Base-by-base conservation (phyloP, 2,888 invertebrate genomes). In the Sesia bembeciformis region DNA sequence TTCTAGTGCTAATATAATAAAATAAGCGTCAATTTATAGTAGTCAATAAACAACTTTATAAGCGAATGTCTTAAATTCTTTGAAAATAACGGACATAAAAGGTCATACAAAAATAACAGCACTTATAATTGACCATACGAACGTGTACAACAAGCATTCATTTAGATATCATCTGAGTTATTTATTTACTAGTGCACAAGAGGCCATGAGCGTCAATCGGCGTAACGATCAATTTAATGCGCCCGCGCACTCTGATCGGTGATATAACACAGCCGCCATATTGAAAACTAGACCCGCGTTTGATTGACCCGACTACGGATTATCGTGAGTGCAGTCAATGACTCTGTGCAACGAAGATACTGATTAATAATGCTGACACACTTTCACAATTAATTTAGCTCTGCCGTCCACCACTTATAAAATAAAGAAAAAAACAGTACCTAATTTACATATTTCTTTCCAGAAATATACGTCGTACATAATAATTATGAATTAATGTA, bases 121-220 rank as follows among this genome's bases (percentile, higher is more conserved):
- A 46, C 23, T 46, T 46, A 8, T 46, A 8, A 46, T 46, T 46
- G 23, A 8, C 46, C 46, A 8, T 46, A 46, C 46, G 7, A 46
- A 46, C 8, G 8, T 46, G 8, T 23, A 46, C 46, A 46, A 46
- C 46, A 46, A n/a, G 46, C 23, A 46, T n/a, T 8, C 46, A 46
- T 46, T 46, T 46, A 46, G 46, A 46, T 46, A 46, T 8, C 46
- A 46, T 46, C 46, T 46, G 23, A 46, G 46, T 46, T 46, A 46
- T 46, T 46, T 46, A 46, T 46, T 46, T 46, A 46, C 46, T 46
- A 46, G 46, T 46, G 46, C 46, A 46, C 46, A 50, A 38, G 38
- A 50, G 78, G 64, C 76, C 75, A 61, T 74, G 78, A 78, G 74
- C 68, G 70, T 76, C 76, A 79, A 81, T 79, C 79, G 78, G 66